phyloP scores from a whole-genome alignment of 2,888 invertebrate genomes.

The Stratiomys singularior region DNA sequence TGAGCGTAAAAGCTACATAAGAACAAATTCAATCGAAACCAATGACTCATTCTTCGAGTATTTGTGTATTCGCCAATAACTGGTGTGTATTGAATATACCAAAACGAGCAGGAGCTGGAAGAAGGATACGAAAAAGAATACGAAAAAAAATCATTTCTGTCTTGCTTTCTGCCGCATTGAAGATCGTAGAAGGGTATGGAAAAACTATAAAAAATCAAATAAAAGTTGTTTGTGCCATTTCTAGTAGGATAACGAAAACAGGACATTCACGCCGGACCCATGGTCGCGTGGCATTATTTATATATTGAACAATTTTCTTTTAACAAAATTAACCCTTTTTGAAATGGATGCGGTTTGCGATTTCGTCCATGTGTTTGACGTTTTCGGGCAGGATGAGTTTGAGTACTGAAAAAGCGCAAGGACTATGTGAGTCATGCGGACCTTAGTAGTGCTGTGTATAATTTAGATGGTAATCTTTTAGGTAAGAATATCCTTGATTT shows the following conservation, averaged over 20 bases:
- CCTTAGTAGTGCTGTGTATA: no score
- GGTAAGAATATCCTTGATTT: no score
- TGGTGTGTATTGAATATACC: constrained; percentile 10
- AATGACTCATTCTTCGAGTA: constrained; percentile 19
- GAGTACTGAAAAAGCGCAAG: no score
- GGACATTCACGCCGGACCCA: not conserved
- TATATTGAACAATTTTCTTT: not conserved
- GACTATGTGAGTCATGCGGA: no score
- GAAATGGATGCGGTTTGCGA: not conserved
- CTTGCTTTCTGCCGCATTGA: not conserved
- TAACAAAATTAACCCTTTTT: constrained; percentile 23
- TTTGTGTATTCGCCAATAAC: constrained; percentile 11
- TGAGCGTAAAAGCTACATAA: constrained; percentile 21
- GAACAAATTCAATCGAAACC: constrained; percentile 25
- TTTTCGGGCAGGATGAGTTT: no score
- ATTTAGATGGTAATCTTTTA: no score
- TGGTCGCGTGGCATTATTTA: not conserved
- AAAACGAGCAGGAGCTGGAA: not conserved
- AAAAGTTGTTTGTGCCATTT: constrained; percentile 26
- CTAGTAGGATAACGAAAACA: not conserved
- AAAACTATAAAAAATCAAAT: constrained; percentile 27
- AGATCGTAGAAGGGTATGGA: no score
- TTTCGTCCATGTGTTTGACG: no score
- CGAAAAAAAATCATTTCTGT: not conserved
- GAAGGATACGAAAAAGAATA: not conserved